Evolutionary conservation across 2,113 vertebrate species (phyloP).

Genomic region (Tichodroma muraria): DNA sequence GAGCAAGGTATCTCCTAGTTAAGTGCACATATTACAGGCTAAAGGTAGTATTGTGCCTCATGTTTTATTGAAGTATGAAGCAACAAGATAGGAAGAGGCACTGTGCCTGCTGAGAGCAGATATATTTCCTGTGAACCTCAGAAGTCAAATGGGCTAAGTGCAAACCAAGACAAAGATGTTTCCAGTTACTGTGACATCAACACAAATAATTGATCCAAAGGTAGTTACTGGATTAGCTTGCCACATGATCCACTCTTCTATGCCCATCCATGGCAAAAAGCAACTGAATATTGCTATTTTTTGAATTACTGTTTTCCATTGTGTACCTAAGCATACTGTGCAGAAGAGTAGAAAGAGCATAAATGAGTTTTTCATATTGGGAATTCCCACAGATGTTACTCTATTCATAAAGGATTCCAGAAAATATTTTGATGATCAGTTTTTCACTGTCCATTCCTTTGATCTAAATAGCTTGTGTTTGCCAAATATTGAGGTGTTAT

Average conservation of each 20-base stretch:
- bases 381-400: background rate
- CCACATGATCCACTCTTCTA: background rate
- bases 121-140: background rate
- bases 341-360: background rate
- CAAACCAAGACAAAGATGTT: background rate
- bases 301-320: background rate
- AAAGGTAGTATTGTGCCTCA: background rate
- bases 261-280: background rate
- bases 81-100: background rate
- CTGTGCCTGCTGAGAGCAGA: background rate
- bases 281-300: background rate
- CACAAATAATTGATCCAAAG: background rate
- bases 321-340: background rate
- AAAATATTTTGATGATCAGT: background rate
- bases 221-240: background rate
- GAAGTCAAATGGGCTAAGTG: background rate
- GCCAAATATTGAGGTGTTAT: background rate
- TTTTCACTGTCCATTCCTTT: background rate
- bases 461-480: background rate
- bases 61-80: background rate
- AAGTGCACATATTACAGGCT: background rate
- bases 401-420: background rate
- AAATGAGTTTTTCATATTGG: background rate
- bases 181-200: background rate
- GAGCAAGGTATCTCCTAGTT: background rate